Conservation (phyloP, 2,797 vertebrate species). For the Neosilurus mollespiculum region DNA sequence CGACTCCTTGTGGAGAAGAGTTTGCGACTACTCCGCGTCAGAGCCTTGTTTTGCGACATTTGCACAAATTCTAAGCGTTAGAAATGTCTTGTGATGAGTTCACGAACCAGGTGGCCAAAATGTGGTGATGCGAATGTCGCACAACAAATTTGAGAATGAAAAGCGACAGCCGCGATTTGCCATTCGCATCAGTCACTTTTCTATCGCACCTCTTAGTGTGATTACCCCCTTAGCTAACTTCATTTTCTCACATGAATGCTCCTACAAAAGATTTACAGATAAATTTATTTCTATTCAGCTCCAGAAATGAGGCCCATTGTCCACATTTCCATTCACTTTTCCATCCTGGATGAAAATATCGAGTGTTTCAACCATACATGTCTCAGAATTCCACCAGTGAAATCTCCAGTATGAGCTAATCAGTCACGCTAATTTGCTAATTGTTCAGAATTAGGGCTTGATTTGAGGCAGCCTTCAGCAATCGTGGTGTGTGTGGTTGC, state of each 20-base stretch:
- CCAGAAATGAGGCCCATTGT: not conserved
- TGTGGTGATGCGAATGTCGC: no score
- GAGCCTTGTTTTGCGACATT: no score
- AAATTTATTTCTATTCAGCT: not conserved
- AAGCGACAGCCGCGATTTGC: no score
- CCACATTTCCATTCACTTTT: not conserved
- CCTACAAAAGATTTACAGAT: slow-evolving; percentile 7
- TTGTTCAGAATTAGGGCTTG: slow-evolving; percentile 14
- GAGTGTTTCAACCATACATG: not conserved
- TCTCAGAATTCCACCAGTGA: not conserved
- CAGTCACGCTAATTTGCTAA: slow-evolving; percentile 17
- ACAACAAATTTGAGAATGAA: no score
- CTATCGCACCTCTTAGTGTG: no score
- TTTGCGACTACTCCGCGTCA: no score
- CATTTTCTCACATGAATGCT: not conserved
- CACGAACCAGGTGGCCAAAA: no score
- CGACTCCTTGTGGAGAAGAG: no score
- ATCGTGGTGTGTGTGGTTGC: not conserved
- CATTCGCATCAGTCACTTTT: no score
- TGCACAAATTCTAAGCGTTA: no score
- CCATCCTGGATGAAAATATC: no score
- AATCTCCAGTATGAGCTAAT: slow-evolving; percentile 9
- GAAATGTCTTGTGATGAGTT: no score
- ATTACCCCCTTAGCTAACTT: not conserved
- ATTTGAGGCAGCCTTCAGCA: not conserved